Evolutionary conservation across 1,140 invertebrate genomes (phyloP).

Genomic region (Prorops nasuta): DNA sequence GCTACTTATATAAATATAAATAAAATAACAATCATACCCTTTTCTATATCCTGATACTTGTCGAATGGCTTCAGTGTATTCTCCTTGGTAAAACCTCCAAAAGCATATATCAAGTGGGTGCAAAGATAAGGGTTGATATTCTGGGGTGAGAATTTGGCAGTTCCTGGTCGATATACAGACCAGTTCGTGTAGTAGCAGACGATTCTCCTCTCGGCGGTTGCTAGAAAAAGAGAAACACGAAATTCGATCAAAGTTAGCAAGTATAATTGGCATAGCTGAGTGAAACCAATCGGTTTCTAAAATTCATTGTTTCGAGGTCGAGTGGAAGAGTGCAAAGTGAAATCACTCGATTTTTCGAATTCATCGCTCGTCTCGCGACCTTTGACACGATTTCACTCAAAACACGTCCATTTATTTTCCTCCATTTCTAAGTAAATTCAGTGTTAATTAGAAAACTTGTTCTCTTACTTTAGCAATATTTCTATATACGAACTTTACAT

Average conservation of each 20-base stretch:
- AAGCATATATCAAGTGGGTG: slow-evolving; percentile 93
- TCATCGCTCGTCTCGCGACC: no score
- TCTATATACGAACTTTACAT: no score
- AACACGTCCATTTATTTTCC: no score
- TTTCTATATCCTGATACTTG: slow-evolving; percentile 93
- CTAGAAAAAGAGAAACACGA: slow-evolving; percentile 36
- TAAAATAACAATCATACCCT: slow-evolving; percentile 64
- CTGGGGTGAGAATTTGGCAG: slow-evolving; percentile 88
- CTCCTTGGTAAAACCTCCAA: slow-evolving; percentile 89
- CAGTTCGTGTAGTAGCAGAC: slow-evolving; percentile 95
- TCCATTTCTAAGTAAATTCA: no score
- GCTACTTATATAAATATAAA: not conserved
- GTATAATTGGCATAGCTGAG: not conserved
- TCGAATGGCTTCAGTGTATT: slow-evolving; percentile 89
- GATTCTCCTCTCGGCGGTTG: slow-evolving; percentile 64
- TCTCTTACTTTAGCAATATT: no score
- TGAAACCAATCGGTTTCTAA: not conserved
- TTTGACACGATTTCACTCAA: no score
- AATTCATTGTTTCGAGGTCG: not conserved
- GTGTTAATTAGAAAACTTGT: no score
- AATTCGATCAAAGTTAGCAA: not conserved
- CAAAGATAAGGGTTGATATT: slow-evolving; percentile 95
- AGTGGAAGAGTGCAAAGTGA: not conserved
- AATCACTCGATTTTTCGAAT: no score
- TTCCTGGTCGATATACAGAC: slow-evolving; percentile 85